A percentile compares a stretch with the other conserved stretches of the same genome.
Conservation (phyloP, 2,113 vertebrate genomes). For the Anthoscopus minutus region DNA sequence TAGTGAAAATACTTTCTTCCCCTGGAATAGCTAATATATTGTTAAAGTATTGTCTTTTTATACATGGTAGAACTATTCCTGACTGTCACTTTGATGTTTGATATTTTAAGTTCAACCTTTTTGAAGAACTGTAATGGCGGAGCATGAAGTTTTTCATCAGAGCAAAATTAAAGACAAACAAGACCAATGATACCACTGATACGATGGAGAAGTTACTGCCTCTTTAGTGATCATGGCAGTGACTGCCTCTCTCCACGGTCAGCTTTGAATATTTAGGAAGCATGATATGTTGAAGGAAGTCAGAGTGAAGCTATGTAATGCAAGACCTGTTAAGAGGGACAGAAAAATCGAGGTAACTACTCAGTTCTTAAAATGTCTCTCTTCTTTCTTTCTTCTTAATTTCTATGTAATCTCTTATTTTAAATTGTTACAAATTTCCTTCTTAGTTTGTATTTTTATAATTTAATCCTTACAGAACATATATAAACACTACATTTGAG, state of each 20-base stretch:
- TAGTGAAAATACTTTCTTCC: neutral
- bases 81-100: neutral
- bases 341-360: rapidly evolving
- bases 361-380: neutral
- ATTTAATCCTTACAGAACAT: neutral
- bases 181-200: neutral
- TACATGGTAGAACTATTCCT: neutral
- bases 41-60: neutral
- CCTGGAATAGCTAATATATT: neutral
- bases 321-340: neutral
- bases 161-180: neutral
- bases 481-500: neutral
- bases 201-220: neutral
- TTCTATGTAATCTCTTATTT: neutral
- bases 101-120: neutral
- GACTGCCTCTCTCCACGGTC: neutral
- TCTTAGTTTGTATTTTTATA: neutral
- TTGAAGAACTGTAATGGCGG: neutral
- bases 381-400: neutral
- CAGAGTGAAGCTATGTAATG: neutral
- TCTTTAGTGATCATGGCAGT: too few relatives aligned
- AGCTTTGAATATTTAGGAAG: neutral
- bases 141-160: neutral
- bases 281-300: neutral
- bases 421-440: neutral